Base-by-base conservation (phyloP, 2,797 vertebrate genomes). In the Enteromius treurensis region DNA sequence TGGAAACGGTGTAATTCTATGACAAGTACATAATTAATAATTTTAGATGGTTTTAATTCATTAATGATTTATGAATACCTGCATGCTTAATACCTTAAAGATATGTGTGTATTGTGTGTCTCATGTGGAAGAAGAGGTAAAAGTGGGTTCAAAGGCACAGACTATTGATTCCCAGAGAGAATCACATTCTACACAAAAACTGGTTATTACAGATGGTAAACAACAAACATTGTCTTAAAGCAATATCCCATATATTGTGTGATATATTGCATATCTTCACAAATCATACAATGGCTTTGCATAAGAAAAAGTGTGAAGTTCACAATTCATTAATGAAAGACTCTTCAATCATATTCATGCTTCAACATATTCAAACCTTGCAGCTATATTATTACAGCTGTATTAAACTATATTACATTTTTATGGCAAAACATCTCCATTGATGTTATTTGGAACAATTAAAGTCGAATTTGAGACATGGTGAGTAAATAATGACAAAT, bases 21-120 rank as follows among this genome's bases (percentile, higher is more conserved):
- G 47, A 53, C 15, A 77, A 55, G 17, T 45, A 5, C 23, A 60
- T 45, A 15, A 45, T 77, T 23, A 23, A 47, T 62, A 9, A 2
- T 42, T 51, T 21, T 17, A 37, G 55, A 73, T 37, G 55, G 79
- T 34, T 73, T 80, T 49, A 60, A 62, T 62, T 26, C 62, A 64
- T 64, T 7, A 7, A 5, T 17, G 6, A 34, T 73, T 45, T 23
- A 55, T 58, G 17, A 80, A 47, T 58, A 21, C 26, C 26, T 23
- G 23, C 45, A 42, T 75, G 13, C 75, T 65, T 82, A 40, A 65
- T 75, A 34, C 21, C n/a, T 55, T 17, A 23, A 53, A 55, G 49
- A 55, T 55, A 37, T 75, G 58, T 3, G 23, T 62, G 26, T 62
- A 15, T 29, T 29, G 19, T 1, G 45, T 74, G 17, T 53, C 6